Base-by-base conservation (phyloP, 2,113 vertebrate species). In the Neotoma lepida region DNA sequence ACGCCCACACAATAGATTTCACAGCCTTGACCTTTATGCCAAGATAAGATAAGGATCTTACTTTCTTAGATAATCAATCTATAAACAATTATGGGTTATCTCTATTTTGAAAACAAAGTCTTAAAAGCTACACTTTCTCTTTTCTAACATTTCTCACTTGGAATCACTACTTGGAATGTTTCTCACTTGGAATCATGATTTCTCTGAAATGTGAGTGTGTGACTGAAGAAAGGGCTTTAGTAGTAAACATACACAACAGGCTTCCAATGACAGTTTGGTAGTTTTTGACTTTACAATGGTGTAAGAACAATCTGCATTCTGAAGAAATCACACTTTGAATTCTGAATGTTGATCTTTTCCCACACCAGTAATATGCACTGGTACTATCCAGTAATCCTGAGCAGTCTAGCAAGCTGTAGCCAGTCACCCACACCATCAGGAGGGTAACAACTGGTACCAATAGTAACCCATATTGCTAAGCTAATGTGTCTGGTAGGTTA, bases 91-190 rank as follows among this genome's bases (percentile, higher is more conserved):
- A 74, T 22, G 15, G 28, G 85, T 61, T 73, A 56, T 86, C 61
- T 86, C 64, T 80, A 85, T 90, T 97, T 49, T 94, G 49, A 95
- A 56, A 90, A 77, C 80, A 71, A 71, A 88, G 87, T 95, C 66
- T 90, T 70, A 74, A 86, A 94, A 82, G 39, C 24, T 64, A 66
- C 8, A 44, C 10, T 39, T 90, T 68, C 80, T 95, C 88, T 68
- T 70, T 92, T 46, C 33, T 78, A 20, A 88, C 66, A 61, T 41
- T 91, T 76, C 74, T 63, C 46, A 49, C 14, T 71, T 86, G 85
- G 28, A 95, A 88, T 80, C 63, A 73, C 12, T 51, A 51, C 51
- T 92, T 56, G 30, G 70, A 22, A 85, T 71, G 58, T 39, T 91
- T 80, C 80, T 68, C 46, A 41, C 18, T 71, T 86, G 80, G 28